Percentiles rank a stretch among this genome's conserved stretches.
Conservation (phyloP, 2,113 vertebrate species). For the Spea bombifrons region DNA sequence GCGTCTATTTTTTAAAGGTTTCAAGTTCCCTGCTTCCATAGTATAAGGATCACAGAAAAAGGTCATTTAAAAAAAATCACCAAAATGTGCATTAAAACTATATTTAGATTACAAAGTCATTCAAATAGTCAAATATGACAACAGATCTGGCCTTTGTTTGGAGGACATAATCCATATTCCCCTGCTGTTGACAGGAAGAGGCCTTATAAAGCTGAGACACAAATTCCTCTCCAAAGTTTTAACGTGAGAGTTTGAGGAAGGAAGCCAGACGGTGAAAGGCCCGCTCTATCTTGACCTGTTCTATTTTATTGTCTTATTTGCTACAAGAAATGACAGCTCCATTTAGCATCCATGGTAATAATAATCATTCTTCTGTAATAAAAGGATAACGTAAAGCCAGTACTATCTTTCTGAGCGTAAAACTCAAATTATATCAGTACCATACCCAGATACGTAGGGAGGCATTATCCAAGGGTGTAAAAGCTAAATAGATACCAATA, state of each 20-base stretch:
- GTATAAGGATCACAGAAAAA: not conserved
- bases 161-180: constrained; percentile 71
- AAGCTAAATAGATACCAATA: no score
- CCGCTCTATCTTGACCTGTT: constrained; percentile 35
- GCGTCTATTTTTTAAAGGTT: no score
- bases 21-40: no score
- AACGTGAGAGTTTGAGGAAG: constrained; percentile 47
- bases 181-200: constrained; percentile 63
- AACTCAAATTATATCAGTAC: no score
- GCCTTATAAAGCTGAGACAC: constrained; percentile 54
- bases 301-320: constrained; percentile 25
- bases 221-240: constrained; percentile 56
- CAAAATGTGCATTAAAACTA: constrained; percentile 47
- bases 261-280: constrained; percentile 32
- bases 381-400: not conserved
- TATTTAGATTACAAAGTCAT: constrained; percentile 49
- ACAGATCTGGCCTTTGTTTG: constrained; percentile 67
- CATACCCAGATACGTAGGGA: no score
- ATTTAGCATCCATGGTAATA: constrained; percentile 17
- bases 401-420: no score
- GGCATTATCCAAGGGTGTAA: no score
- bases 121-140: constrained; percentile 64
- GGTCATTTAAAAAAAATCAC: constrained; percentile 39
- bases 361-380: constrained; percentile 25
- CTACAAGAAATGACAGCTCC: constrained; percentile 16